phyloP scores from a whole-genome alignment of 2,113 vertebrate genomes.

The Pseudorectes ferrugineus region DNA sequence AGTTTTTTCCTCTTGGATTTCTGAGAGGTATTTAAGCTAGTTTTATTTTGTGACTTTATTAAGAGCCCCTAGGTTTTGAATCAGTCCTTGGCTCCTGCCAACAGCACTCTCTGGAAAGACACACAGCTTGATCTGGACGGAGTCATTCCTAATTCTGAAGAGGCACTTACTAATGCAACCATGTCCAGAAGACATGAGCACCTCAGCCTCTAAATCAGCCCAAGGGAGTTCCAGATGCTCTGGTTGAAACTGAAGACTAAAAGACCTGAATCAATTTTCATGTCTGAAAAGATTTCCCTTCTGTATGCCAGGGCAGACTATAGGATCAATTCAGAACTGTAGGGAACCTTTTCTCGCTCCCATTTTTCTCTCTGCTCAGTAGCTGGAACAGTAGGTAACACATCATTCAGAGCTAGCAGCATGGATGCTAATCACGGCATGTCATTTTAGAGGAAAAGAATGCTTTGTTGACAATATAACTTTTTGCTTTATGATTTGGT shows the following conservation, averaged over 20 bases:
- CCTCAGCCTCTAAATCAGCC: neutral
- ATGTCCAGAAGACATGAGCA: neutral
- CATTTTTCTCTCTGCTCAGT: neutral
- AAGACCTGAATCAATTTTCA: neutral
- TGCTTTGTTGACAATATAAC: neutral
- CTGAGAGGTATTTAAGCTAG: neutral
- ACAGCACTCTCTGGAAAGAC: neutral
- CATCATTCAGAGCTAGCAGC: neutral
- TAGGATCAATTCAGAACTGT: neutral
- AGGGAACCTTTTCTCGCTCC: neutral
- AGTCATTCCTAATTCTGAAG: constrained; percentile 9
- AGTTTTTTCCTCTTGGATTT: neutral
- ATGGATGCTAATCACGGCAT: neutral
- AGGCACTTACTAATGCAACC: neutral
- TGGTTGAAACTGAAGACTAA: neutral
- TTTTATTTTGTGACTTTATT: neutral
- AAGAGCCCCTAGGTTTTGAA: neutral
- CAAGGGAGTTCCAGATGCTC: neutral
- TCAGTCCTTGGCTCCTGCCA: neutral
- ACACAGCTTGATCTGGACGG: neutral
- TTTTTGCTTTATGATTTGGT: neutral
- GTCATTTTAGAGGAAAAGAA: neutral
- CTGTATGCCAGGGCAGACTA: neutral
- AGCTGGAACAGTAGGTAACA: neutral
- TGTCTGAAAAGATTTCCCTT: neutral